Evolutionary conservation across 2,888 invertebrate genomes (phyloP), one percentile per base, ranked within the genome.

Genomic region (Conus canariensis): DNA sequence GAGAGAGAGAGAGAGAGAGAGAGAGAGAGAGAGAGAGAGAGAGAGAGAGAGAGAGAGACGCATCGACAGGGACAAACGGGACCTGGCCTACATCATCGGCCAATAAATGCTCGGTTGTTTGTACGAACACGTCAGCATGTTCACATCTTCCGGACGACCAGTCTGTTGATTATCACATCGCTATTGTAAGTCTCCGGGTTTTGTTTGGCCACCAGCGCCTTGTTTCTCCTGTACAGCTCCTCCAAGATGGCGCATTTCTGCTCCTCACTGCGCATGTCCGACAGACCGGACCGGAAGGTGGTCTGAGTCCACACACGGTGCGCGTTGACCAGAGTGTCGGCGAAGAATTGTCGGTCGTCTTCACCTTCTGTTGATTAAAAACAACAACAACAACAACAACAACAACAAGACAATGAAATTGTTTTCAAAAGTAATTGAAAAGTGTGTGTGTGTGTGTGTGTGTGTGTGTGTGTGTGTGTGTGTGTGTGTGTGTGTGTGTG

Each of bases 261-360:
- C 74, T 74, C 74, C 9, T 74, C 74, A 70, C 74, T 74, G 74
- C 74, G 74, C 74, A 74, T 74, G 70, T 74, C 74, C 16, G 70
- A 74, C 16, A 74, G 74, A 22, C 22, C 5, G 12, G 22, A 4
- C 0, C n/a, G 74, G 74, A 74, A 74, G 74, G 70, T 70, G 4
- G 74, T 19, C 19, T 74, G 19, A n/a, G 6, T n/a, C 74, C 74
- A 74, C 4, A 74, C 74, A 0, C 74, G 74, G 22, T 74, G 74
- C 22, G 74, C 74, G 19, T 74, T 74, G n/a, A 74, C 74, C 74
- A 74, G 22, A 8, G 0, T 22, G 74, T 74, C 74, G 19, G 74
- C 74, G 22, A 74, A 74, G 22, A 8, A n/a, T 22, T 74, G 8
- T 22, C n/a, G 14, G 74, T 74, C n/a, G 19, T 74, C n/a, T 70